A percentile compares a stretch with the other conserved stretches of the same genome.
Evolutionary conservation across 2,113 vertebrate species (phyloP).

Genomic region (Cyprinodon variegatus): DNA sequence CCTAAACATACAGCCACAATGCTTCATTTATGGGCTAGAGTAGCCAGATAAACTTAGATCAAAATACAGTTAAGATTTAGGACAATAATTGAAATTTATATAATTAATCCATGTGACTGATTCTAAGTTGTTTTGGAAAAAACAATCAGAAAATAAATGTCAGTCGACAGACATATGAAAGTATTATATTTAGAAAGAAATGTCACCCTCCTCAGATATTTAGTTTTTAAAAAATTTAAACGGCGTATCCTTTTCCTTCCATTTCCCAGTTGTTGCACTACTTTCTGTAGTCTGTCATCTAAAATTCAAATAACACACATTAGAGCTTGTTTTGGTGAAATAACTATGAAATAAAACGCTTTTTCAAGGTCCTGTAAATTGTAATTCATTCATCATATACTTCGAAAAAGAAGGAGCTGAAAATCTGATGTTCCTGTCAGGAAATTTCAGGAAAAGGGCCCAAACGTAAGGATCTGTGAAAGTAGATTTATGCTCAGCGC

Average conservation of each 20-base stretch:
- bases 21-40: neutral
- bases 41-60: neutral
- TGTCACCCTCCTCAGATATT: neutral
- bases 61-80: neutral
- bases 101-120: neutral
- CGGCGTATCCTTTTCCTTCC: neutral
- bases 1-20: too few species aligned
- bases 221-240: neutral
- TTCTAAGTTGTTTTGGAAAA: neutral
- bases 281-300: neutral
- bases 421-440: constrained; percentile 19
- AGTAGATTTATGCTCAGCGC: constrained; percentile 52
- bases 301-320: neutral
- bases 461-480: constrained; percentile 45
- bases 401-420: constrained; percentile 12
- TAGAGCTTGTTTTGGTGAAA: neutral
- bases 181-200: neutral
- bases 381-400: neutral
- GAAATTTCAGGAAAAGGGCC: constrained; percentile 40
- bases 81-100: neutral
- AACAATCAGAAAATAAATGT: neutral
- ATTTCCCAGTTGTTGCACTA: neutral
- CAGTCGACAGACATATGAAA: neutral
- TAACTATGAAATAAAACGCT: neutral
- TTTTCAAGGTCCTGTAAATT: neutral